phyloP scores from a whole-genome alignment of 2,113 vertebrate species.

The Cyanocitta stelleri region DNA sequence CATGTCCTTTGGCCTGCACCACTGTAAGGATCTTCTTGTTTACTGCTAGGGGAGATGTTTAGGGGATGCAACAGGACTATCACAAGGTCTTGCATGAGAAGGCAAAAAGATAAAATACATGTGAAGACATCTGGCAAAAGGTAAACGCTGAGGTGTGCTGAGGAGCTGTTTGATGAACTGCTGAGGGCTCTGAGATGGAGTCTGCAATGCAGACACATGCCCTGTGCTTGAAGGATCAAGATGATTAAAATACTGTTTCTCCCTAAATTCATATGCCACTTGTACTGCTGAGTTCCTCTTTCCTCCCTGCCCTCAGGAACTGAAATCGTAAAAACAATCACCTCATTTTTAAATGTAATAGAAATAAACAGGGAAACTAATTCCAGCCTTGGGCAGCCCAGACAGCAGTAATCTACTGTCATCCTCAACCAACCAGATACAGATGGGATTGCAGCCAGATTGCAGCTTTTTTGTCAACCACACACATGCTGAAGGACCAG shows the following conservation, averaged over 20 bases:
- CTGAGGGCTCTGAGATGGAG: background rate
- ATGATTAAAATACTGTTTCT: background rate
- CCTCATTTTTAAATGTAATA: slow-evolving; percentile 1
- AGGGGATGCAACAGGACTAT: background rate
- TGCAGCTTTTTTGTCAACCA: background rate
- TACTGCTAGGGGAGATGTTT: background rate
- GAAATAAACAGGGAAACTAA: background rate
- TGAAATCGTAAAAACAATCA: background rate
- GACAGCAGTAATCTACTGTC: background rate
- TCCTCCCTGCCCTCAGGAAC: background rate
- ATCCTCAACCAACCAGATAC: background rate
- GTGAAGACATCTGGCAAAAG: background rate
- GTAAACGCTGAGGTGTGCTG: background rate
- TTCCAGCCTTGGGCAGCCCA: background rate
- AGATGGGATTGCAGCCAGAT: background rate
- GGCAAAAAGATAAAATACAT: background rate
- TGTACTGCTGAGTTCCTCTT: background rate
- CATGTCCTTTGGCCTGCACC: background rate
- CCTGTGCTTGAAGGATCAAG: background rate
- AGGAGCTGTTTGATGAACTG: background rate
- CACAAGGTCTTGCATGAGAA: background rate
- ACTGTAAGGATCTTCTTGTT: no score
- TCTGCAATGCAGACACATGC: background rate
- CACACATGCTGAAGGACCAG: background rate
- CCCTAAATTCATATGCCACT: background rate